Percentiles rank a stretch among this genome's conserved stretches.
Conservation (phyloP, 2,888 invertebrate species). For the Torymus auratus region DNA sequence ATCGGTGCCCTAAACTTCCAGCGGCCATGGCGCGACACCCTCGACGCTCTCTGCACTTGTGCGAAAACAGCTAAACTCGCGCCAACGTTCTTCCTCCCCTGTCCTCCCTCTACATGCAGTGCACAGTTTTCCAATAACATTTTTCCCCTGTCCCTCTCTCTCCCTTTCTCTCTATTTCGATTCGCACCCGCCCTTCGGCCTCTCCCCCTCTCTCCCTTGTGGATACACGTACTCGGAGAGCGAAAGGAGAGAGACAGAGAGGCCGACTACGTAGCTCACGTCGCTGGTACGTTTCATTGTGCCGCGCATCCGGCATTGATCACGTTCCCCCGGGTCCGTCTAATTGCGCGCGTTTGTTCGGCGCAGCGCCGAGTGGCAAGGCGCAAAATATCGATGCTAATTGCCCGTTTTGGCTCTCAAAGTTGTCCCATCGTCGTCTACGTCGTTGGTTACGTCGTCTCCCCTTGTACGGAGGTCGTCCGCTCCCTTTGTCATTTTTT, state of each 20-base stretch:
- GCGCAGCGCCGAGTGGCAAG: constrained; percentile 32
- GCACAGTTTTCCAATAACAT: constrained; percentile 46
- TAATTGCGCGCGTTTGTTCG: constrained; percentile 64
- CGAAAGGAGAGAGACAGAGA: neutral
- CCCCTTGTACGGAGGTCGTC: neutral
- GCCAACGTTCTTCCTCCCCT: neutral
- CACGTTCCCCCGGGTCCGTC: constrained; percentile 59
- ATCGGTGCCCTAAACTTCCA: too few relatives aligned
- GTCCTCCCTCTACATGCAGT: neutral
- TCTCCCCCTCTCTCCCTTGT: neutral
- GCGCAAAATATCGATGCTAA: constrained; percentile 62
- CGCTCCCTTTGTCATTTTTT: neutral
- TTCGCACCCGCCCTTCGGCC: neutral
- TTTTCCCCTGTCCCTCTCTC: constrained; percentile 24
- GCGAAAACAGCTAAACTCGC: neutral
- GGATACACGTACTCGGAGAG: neutral
- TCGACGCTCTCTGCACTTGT: too few relatives aligned
- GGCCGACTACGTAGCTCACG: constrained; percentile 25
- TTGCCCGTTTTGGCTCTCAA: constrained; percentile 61
- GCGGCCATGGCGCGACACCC: too few relatives aligned
- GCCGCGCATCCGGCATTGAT: constrained; percentile 62
- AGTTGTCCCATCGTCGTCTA: neutral
- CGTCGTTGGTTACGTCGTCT: neutral
- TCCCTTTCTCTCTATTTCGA: constrained; percentile 5
- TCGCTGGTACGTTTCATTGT: constrained; percentile 58